Evolutionary conservation across 2,113 vertebrate species (phyloP).

Genomic region (Oreocharis arfaki): DNA sequence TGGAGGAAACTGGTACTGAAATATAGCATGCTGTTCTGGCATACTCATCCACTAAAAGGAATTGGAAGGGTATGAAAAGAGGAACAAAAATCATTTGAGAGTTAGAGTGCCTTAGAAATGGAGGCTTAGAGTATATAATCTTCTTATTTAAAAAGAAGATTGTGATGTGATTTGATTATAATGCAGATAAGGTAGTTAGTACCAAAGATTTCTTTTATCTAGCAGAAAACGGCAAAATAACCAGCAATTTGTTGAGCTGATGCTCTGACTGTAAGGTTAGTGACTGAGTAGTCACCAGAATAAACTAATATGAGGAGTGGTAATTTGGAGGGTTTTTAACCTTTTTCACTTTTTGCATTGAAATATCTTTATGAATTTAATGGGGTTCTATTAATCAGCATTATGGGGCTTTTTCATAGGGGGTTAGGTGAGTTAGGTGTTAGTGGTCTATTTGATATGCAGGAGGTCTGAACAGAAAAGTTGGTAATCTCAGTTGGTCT

Average conservation of each 20-base stretch:
- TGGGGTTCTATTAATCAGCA: not conserved
- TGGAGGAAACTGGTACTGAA: not conserved
- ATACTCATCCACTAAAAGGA: not conserved
- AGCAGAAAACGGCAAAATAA: not conserved
- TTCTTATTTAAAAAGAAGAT: not conserved
- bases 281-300: not conserved
- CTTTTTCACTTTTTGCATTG: not conserved
- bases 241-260: not conserved
- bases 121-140: not conserved
- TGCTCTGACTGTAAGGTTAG: not conserved
- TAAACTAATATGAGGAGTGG: not conserved
- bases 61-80: not conserved
- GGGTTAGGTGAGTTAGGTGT: not conserved
- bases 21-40: not conserved
- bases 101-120: not conserved
- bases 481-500: not conserved
- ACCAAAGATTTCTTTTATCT: not conserved
- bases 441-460: not conserved
- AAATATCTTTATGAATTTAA: not conserved
- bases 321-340: not conserved
- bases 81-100: not conserved
- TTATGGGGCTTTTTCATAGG: not conserved
- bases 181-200: not conserved
- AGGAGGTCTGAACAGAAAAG: not conserved
- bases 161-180: not conserved